phyloP scores from a whole-genome alignment of 2,113 vertebrate species.

The Cyprinodon variegatus region DNA sequence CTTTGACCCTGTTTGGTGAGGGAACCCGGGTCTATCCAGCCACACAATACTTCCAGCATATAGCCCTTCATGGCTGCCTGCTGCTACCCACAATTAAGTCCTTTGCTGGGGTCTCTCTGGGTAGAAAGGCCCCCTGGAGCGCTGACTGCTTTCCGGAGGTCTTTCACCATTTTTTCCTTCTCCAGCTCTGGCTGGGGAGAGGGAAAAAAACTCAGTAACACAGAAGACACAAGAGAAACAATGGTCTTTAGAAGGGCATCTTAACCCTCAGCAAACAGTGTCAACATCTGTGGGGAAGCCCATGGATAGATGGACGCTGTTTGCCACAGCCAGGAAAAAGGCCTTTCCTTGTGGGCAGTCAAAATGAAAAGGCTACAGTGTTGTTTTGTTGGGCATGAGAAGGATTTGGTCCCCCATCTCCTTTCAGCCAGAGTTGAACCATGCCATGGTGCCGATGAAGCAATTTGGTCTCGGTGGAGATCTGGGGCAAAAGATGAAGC shows the following conservation, averaged over 20 bases:
- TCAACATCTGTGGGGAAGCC: constrained; percentile 90
- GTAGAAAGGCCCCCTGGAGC: constrained; percentile 86
- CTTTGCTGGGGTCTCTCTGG: constrained; percentile 80
- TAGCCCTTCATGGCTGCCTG: constrained; percentile 86
- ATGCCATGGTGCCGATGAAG: constrained; percentile 76
- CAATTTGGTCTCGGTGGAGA: constrained; percentile 77
- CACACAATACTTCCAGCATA: constrained; percentile 79
- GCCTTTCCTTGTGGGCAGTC: constrained; percentile 83
- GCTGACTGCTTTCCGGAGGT: constrained; percentile 86
- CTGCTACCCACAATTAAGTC: constrained; percentile 90
- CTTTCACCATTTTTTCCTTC: constrained; percentile 83
- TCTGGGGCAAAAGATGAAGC: constrained; percentile 69
- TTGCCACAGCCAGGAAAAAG: constrained; percentile 62
- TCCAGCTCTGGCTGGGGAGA: constrained; percentile 74
- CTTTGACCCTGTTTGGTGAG: constrained; percentile 83
- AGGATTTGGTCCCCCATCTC: constrained; percentile 79
- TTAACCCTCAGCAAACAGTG: constrained; percentile 91
- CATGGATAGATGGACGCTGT: constrained; percentile 76
- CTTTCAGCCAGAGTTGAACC: constrained; percentile 83
- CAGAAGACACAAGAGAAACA: constrained; percentile 91
- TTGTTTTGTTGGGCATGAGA: constrained; percentile 81
- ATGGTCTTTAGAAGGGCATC: constrained; percentile 90
- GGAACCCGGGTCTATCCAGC: constrained; percentile 68
- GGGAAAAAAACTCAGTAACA: constrained; percentile 83
- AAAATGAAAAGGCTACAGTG: constrained; percentile 88